Conservation (phyloP, 2,113 vertebrate genomes). For the Cygnus atratus region DNA sequence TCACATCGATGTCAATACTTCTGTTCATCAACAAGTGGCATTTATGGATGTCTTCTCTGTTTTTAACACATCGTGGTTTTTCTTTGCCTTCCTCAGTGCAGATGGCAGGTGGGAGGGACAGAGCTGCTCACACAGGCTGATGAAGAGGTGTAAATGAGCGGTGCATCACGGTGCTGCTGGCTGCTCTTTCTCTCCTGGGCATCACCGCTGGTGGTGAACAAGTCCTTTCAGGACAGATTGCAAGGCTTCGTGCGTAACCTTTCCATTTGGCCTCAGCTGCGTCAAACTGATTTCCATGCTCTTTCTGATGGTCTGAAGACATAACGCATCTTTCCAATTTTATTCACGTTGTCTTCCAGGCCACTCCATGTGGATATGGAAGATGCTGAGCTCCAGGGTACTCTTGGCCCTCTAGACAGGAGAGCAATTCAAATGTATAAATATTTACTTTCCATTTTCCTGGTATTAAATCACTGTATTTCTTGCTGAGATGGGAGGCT, state of each 20-base stretch:
- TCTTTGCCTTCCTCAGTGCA: not conserved
- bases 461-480: not conserved
- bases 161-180: not conserved
- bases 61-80: not conserved
- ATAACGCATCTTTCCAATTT: fast-evolving
- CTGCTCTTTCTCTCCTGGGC: not conserved
- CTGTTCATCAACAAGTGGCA: not conserved
- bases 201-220: not conserved
- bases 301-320: not conserved
- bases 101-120: no score
- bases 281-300: not conserved
- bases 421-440: not conserved
- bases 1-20: not conserved
- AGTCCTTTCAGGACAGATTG: not conserved
- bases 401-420: not conserved
- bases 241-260: not conserved
- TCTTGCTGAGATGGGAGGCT: not conserved
- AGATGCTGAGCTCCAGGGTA: not conserved
- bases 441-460: not conserved
- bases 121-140: not conserved
- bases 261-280: not conserved
- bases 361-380: fast-evolving
- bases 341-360: not conserved
- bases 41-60: not conserved
- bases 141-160: not conserved